Evolutionary conservation across 2,797 vertebrate genomes (phyloP).

Genomic region (Orientallactaga sibirica): DNA sequence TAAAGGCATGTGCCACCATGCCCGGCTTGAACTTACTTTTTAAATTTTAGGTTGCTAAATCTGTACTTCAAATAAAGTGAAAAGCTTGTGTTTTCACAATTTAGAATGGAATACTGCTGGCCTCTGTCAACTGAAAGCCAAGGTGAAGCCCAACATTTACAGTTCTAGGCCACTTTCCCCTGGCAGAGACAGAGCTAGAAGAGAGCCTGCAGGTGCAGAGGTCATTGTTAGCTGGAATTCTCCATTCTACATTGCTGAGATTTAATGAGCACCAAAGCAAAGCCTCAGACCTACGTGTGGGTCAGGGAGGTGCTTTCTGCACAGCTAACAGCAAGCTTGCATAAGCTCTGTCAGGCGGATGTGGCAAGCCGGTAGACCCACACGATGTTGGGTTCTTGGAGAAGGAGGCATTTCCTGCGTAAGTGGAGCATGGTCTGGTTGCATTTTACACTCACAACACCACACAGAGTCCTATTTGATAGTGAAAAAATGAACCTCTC

Average conservation of each 20-base stretch:
- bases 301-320: neutral
- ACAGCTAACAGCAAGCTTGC: neutral
- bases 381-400: neutral
- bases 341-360: neutral
- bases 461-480: neutral
- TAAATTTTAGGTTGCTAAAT: neutral
- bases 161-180: neutral
- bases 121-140: neutral
- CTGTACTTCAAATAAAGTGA: neutral
- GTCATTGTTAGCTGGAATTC: neutral
- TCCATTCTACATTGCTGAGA: neutral
- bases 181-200: neutral
- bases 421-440: too few species aligned
- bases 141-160: neutral
- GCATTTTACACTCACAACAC: neutral
- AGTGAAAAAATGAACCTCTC: neutral
- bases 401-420: neutral
- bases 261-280: neutral
- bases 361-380: accelerated
- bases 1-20: too few species aligned
- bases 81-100: neutral
- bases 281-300: neutral
- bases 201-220: neutral
- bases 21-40: neutral
- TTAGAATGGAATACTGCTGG: neutral